Conservation (phyloP, 1,140 invertebrate species). For the Brachionus asplanchnoidis region DNA sequence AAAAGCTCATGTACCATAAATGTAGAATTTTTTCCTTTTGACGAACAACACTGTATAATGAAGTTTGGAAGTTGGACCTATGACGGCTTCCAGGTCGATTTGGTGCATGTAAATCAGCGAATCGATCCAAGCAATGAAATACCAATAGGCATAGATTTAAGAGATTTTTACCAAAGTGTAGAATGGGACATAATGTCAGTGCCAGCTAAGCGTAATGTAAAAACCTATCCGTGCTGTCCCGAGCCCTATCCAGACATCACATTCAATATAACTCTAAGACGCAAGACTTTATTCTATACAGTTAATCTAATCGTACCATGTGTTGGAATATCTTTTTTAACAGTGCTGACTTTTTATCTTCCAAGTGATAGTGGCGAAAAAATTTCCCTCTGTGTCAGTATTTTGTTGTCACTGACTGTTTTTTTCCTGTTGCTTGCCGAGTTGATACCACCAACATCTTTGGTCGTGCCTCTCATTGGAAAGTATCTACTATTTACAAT, state of each 20-base stretch:
- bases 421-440: slow-evolving; percentile 96
- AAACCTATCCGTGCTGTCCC: slow-evolving; percentile 78
- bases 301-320: slow-evolving; percentile 98
- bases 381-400: slow-evolving; percentile 93
- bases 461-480: slow-evolving; percentile 70
- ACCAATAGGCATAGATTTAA: slow-evolving; percentile 69
- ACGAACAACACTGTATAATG: slow-evolving; percentile 67
- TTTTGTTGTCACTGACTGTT: slow-evolving; percentile 97
- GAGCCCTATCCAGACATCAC: slow-evolving; percentile 95
- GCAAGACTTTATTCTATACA: slow-evolving; percentile 98
- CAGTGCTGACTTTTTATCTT: slow-evolving; percentile 95
- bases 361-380: slow-evolving; percentile 97
- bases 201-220: slow-evolving; percentile 59
- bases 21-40: slow-evolving; percentile 96
- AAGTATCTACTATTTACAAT: slow-evolving; percentile 99
- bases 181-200: slow-evolving; percentile 97
- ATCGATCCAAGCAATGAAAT: slow-evolving; percentile 61
- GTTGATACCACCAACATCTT: slow-evolving; percentile 87
- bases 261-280: slow-evolving; percentile 86
- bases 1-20: slow-evolving; percentile 98
- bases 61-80: slow-evolving; percentile 34
- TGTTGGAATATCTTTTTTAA: slow-evolving; percentile 94
- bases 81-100: slow-evolving; percentile 73
- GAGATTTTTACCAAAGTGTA: slow-evolving; percentile 89
- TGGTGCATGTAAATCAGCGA: slow-evolving; percentile 63